phyloP scores from a whole-genome alignment of 1,140 invertebrate genomes.

The Meloidogyne chitwoodi region DNA sequence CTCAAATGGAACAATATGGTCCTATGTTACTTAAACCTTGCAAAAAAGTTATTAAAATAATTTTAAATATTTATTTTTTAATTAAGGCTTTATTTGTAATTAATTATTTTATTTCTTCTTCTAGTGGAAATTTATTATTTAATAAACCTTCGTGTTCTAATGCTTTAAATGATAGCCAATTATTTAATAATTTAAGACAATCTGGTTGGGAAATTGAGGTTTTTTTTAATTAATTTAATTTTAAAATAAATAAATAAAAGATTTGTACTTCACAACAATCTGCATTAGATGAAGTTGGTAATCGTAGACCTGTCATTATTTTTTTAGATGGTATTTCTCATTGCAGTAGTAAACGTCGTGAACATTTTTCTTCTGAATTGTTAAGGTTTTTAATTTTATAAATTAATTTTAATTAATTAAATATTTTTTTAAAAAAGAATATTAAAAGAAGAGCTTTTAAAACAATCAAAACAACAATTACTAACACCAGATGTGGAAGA shows the following conservation, averaged over 20 bases:
- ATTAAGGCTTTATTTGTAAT: slow-evolving; percentile 10
- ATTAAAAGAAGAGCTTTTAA: not conserved
- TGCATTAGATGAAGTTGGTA: not conserved
- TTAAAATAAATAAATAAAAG: not conserved
- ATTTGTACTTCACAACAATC: not conserved
- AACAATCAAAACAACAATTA: not conserved
- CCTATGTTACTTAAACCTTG: slow-evolving; percentile 20
- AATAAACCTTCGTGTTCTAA: not conserved
- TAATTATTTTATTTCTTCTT: not conserved
- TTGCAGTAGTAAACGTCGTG: not conserved
- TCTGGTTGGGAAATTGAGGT: slow-evolving; percentile 16
- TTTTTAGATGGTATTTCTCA: not conserved
- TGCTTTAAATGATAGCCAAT: not conserved
- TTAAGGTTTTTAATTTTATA: not conserved
- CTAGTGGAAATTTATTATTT: not conserved
- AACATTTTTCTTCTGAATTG: not conserved
- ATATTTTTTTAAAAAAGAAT: not conserved
- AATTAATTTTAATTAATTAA: not conserved
- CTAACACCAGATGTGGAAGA: not conserved
- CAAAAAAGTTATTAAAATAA: slow-evolving; percentile 16
- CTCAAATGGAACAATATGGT: slow-evolving; percentile 16
- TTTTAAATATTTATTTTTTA: slow-evolving; percentile 5
- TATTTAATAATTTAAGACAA: slow-evolving; percentile 5
- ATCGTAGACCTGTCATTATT: slow-evolving; percentile 3
- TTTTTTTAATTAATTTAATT: not conserved